These are phyloP conservation scores for Mormyrus iriodes DNA, from an alignment of 2,113 vertebrate genomes.

Conservation along the genomic window DNA sequence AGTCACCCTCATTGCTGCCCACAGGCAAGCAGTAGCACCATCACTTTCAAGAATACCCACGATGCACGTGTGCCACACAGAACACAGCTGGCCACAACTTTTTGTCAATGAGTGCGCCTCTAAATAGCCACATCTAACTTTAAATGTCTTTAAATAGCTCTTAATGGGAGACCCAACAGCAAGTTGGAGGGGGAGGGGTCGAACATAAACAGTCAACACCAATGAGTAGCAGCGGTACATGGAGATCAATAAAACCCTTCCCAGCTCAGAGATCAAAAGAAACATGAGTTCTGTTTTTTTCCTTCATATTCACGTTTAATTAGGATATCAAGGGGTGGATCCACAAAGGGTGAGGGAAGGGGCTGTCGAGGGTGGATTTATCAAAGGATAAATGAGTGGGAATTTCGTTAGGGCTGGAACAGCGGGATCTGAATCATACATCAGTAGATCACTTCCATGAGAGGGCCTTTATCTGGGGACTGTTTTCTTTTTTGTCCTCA, in stretches of 20 bases:
- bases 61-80: conserved; percentile 38
- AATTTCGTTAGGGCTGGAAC: background rate
- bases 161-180: conserved; percentile 28
- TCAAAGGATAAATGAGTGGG: conserved; percentile 14
- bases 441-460: background rate
- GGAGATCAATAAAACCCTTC: conserved; percentile 36
- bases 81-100: background rate
- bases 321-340: conserved; percentile 11
- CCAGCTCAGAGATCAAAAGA: conserved; percentile 36
- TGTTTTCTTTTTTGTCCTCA: background rate
- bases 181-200: conserved; percentile 40
- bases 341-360: conserved; percentile 8
- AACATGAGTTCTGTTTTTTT: conserved; percentile 39
- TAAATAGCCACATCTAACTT: conserved; percentile 30
- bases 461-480: background rate
- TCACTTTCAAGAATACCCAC: conserved; percentile 69
- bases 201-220: conserved; percentile 47
- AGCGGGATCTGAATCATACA: background rate
- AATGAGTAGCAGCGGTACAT: conserved; percentile 34
- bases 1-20: conserved; percentile 56
- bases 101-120: conserved; percentile 38
- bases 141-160: conserved; percentile 43
- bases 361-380: background rate
- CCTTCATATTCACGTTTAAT: conserved; percentile 3
- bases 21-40: conserved; percentile 61